phyloP scores from a whole-genome alignment of 1,140 invertebrate genomes.

The Hormaphis cornu region DNA sequence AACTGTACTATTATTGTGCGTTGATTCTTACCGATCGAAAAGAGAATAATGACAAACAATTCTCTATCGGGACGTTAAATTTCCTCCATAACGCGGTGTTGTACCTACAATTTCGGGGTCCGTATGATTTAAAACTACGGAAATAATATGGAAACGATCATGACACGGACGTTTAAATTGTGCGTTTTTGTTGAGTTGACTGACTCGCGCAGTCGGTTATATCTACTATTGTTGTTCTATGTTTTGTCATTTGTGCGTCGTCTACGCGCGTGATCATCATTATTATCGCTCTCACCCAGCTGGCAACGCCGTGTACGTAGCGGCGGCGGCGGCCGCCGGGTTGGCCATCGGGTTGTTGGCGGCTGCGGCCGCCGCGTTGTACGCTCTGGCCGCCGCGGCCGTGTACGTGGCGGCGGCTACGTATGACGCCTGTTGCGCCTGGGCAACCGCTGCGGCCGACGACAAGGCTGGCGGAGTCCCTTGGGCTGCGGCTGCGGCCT shows the following conservation, averaged over 20 bases:
- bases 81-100: no score
- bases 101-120: no score
- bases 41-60: no score
- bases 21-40: no score
- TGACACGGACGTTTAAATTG: neutral
- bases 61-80: no score
- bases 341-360: constrained; percentile 49
- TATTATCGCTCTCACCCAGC: constrained; percentile 51
- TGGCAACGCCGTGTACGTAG: constrained; percentile 49
- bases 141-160: no score
- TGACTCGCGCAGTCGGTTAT: no score
- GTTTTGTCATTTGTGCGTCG: no score
- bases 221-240: no score
- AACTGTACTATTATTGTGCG: no score
- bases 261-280: neutral
- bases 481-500: constrained; percentile 56
- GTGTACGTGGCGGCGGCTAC: constrained; percentile 73
- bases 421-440: constrained; percentile 59
- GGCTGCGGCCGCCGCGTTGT: constrained; percentile 57
- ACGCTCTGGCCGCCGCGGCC: constrained; percentile 67
- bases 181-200: no score
- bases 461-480: constrained; percentile 44
- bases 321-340: constrained; percentile 47
- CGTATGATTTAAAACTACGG: no score
- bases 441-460: constrained; percentile 42